Base-by-base conservation (phyloP, 2,797 vertebrate genomes). In the Peromyscus eremicus region DNA sequence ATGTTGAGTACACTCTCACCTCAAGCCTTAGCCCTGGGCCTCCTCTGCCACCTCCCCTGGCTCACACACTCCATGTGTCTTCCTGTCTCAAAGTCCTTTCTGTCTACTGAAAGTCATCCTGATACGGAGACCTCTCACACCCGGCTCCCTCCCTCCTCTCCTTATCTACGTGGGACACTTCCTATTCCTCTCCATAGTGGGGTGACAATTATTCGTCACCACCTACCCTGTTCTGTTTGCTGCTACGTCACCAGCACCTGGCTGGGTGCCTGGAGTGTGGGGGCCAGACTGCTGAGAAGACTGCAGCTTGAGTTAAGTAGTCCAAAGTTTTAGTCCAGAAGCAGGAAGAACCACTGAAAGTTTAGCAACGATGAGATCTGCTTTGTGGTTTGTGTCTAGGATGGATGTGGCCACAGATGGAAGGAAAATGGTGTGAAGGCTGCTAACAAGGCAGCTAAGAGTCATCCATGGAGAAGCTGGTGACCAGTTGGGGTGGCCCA, bases 11-110 rank as follows among this genome's bases (percentile, higher is more conserved):
- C 4, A 27, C 4, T 1, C 12, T 52, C 21, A 9, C 64, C 84
- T 70, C 73, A 77, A 91, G 79, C 37, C 90, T 92, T 83, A 88
- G 89, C 25, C 55, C 16, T n/a, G 43, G 57, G 46, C 66, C 76
- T 89, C 40, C 10, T 17, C 49, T 68, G 4, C 52, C 25, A n/a
- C 14, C 21, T 34, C 9, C 14, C 57, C 43, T 25, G 17, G 60
- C 32, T 75, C 70, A 29, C 80, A 62, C 13, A 60, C 37, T 0
- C 37, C 40, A 11, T 13, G 6, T 17, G 29, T 68, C 60, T 66
- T 29, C 84, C 40, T 85, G 66, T 37, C 11, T 34, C 25, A 73
- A 73, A 87, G 49, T 32, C 17, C 29, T 83, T 75, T 25, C 17
- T 57, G 52, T 87, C 55, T 62, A 8, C 19, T 2, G 62, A 85